These are phyloP conservation scores for Telmatochromis bifrenatus DNA, from an alignment of 2,113 vertebrate species.

Conservation along the genomic window DNA sequence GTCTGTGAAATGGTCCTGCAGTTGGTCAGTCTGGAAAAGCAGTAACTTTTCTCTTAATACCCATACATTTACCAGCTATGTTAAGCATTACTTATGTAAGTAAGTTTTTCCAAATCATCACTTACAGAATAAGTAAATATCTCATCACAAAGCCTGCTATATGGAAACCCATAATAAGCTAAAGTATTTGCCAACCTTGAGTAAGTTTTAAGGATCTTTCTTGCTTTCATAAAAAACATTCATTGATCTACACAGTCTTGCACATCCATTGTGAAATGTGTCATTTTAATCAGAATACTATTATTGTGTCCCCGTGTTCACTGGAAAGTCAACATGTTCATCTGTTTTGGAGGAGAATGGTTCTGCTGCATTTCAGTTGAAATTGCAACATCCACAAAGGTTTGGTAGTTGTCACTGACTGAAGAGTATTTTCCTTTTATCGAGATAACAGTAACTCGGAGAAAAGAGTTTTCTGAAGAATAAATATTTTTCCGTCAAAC, in stretches of 20 bases:
- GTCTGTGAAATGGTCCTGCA: neutral
- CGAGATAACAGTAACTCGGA: neutral
- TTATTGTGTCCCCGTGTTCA: neutral
- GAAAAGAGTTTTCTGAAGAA: neutral
- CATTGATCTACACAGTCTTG: neutral
- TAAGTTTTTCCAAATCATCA: neutral
- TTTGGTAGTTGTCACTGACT: neutral
- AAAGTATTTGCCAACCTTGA: neutral
- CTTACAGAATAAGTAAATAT: neutral
- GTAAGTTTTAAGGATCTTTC: neutral
- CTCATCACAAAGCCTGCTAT: neutral
- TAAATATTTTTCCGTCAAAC: neutral
- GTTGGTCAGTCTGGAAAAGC: neutral
- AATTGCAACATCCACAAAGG: neutral
- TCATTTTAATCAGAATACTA: neutral
- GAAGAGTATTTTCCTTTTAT: neutral
- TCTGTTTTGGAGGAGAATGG: neutral
- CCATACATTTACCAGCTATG: neutral
- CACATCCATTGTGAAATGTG: neutral
- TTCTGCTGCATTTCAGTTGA: neutral
- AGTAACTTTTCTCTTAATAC: neutral
- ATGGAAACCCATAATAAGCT: neutral
- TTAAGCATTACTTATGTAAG: neutral
- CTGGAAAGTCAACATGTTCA: neutral
- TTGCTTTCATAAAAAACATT: neutral